Evolutionary conservation across 2,113 vertebrate species (phyloP).

Genomic region (Paradoxurus hermaphroditus): DNA sequence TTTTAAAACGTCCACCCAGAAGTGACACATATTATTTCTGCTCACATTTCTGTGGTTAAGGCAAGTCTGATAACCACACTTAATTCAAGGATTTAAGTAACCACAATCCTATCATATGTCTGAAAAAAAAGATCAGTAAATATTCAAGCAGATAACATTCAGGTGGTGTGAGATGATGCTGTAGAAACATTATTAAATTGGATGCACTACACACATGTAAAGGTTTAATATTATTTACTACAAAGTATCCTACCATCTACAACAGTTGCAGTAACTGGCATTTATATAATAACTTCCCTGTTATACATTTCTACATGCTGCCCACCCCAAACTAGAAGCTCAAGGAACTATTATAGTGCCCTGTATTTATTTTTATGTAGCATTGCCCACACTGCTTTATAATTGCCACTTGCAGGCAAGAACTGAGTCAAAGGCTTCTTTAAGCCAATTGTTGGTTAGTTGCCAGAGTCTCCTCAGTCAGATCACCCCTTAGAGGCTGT

Average conservation of each 20-base stretch:
- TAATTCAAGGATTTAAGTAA: background rate
- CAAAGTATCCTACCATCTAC: background rate
- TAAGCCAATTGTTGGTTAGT: background rate
- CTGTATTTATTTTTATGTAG: background rate
- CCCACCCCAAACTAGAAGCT: background rate
- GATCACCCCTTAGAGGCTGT: background rate
- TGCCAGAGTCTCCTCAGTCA: background rate
- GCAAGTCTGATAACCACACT: background rate
- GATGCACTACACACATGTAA: background rate
- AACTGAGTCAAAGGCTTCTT: background rate
- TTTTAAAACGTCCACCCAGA: background rate
- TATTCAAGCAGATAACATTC: background rate
- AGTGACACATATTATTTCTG: background rate
- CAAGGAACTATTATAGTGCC: background rate
- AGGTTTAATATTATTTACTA: background rate
- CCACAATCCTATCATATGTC: background rate
- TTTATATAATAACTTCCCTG: background rate
- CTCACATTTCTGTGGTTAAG: background rate
- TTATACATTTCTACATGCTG: background rate
- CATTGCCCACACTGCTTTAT: background rate
- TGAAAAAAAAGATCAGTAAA: background rate
- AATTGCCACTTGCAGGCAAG: background rate
- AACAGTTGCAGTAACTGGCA: background rate
- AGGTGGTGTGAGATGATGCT: background rate
- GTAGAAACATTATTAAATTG: background rate